phyloP scores from a whole-genome alignment of 2,797 vertebrate species.

The Oreochromis mossambicus region DNA sequence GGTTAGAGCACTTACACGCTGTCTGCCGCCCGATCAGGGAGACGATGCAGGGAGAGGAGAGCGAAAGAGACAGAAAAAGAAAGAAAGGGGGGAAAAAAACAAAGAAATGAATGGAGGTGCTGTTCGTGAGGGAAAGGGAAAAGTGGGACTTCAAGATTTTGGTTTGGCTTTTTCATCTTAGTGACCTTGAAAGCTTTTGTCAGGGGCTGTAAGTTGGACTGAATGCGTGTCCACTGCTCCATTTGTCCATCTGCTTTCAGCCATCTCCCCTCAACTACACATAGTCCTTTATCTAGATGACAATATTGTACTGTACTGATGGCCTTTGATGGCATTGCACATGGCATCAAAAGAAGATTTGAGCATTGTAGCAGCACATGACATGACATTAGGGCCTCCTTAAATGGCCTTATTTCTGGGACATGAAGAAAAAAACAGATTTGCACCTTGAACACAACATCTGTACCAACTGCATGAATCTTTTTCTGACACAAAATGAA shows the following conservation, averaged over 20 bases:
- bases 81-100: constrained; percentile 1
- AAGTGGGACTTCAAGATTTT: constrained; percentile 42
- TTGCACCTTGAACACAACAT: not conserved
- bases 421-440: not conserved
- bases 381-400: not conserved
- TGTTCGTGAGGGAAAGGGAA: constrained; percentile 19
- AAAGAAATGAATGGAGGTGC: constrained; percentile 37
- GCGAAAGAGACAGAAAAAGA: constrained; percentile 53
- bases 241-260: constrained; percentile 1
- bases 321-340: constrained; percentile 38
- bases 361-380: not conserved
- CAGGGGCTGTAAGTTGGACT: not conserved
- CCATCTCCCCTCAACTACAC: constrained; percentile 4
- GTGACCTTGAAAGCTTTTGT: constrained; percentile 58
- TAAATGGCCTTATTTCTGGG: not conserved
- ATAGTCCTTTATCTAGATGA: not conserved
- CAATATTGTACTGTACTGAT: not conserved
- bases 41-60: constrained; percentile 50
- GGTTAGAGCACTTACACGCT: constrained; percentile 79
- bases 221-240: constrained; percentile 9
- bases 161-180: constrained; percentile 39
- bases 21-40: constrained; percentile 70
- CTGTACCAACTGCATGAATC: not conserved
- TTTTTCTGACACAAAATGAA: not conserved
- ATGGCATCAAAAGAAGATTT: constrained; percentile 13